Conservation (phyloP, 1,140 invertebrate genomes). For the Eurosta solidaginis region DNA sequence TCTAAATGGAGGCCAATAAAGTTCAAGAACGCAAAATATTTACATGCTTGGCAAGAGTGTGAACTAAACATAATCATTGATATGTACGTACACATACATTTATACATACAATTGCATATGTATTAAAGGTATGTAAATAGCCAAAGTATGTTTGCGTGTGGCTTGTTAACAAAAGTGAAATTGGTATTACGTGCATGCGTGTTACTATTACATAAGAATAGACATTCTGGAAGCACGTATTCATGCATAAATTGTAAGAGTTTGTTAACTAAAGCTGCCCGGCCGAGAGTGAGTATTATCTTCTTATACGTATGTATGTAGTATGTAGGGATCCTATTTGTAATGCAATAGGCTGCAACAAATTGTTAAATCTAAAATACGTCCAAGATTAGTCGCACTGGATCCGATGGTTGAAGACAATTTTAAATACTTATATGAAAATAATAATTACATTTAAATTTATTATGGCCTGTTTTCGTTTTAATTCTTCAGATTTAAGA, state of each 20-base stretch:
- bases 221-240: conserved; percentile 30
- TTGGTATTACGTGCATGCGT: conserved; percentile 50
- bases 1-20: conserved; percentile 16
- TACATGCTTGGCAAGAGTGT: conserved; percentile 10
- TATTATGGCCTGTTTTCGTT: too few species aligned
- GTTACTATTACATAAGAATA: conserved; percentile 57
- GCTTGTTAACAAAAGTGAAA: conserved; percentile 37
- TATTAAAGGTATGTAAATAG: background rate
- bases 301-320: background rate
- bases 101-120: background rate
- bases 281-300: background rate
- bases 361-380: too few species aligned
- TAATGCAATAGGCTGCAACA: too few species aligned
- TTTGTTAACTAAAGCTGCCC: background rate
- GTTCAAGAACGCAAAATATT: conserved; percentile 10
- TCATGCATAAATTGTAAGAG: background rate
- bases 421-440: too few species aligned
- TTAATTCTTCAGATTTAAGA: too few species aligned
- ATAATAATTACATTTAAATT: too few species aligned
- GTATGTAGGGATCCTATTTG: too few species aligned
- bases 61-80: background rate
- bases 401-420: too few species aligned
- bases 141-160: background rate
- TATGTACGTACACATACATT: background rate
- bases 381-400: too few species aligned